Evolutionary conservation across 2,888 invertebrate species (phyloP), one percentile per base, ranked within the genome.

Genomic region (Yponomeuta plumbellus): DNA sequence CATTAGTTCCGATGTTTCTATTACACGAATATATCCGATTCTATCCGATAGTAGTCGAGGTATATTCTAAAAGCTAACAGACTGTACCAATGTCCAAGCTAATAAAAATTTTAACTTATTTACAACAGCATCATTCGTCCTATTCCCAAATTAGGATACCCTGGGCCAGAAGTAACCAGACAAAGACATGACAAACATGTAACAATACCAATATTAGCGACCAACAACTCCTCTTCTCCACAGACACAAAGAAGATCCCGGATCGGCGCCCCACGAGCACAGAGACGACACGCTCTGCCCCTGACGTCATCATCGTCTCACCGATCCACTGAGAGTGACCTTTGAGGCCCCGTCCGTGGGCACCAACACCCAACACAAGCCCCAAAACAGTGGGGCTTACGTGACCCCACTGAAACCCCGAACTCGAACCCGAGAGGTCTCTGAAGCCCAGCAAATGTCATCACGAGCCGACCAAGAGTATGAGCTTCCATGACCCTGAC

Each of bases 261-360:
- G 89, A 90, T 62, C 90, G 93, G 59, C 89, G 95, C 65, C 95
- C 96, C 62, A 96, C 95, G 86, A 96, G 96, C 85, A 94, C 94
- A 68, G 95, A 97, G 80, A 96, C 97, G 67, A 96, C 96, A 68
- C 96, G 97, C 77, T 97, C 97, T 67, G 97, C 97, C 1, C 97
- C 97, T 65, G 97, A 97, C 84, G 97, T 97, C 76, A 96, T 97
- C 80, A 97, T 97, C 20, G 91, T 91, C 20, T 90, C 91, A 68
- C 91, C 89, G 86, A 83, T 90, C 90, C 88, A 89, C 91, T 91
- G 91, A 91, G 86, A 84, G 72, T 80, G 88, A 89, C 89, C 86
- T 69, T 75, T 80, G 90, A 90, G 91, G 89, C 89, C 87, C 83
- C 77, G 84, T 1, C 86, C 86, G 66, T 88, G 90, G 90, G 90